Percentiles rank a stretch among this genome's conserved stretches.
Conservation (phyloP, 1,140 invertebrate genomes). For the Bombus ignitus region DNA sequence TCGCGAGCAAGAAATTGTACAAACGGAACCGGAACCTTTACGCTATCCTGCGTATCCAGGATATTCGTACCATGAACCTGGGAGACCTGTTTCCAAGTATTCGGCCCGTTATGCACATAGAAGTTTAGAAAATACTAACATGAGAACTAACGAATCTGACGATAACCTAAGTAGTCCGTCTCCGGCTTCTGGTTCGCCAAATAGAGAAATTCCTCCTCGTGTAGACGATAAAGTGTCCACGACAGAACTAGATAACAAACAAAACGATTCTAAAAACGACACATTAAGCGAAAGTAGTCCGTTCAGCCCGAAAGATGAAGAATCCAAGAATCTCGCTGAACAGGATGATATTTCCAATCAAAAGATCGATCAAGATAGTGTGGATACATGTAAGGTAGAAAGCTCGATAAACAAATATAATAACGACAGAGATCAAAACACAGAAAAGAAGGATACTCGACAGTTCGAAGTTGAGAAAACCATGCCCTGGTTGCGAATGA, state of each 20-base stretch:
- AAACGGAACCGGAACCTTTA: not conserved
- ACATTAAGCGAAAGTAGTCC: accelerated
- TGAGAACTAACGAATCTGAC: constrained; percentile 29
- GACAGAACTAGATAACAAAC: not conserved
- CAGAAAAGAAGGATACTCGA: constrained; percentile 34
- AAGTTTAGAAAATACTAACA: constrained; percentile 68
- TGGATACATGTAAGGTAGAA: not conserved
- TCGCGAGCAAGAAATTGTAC: not conserved
- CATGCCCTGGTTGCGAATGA: constrained; percentile 66
- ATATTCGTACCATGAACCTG: not conserved
- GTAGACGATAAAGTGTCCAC: not conserved
- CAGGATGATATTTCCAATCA: not conserved
- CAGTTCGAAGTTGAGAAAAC: constrained; percentile 63
- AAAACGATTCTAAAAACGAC: not conserved
- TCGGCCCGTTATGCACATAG: constrained; percentile 46
- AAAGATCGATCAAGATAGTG: not conserved
- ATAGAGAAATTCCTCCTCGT: no score
- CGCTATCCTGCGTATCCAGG: no score
- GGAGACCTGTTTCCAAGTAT: constrained; percentile 41
- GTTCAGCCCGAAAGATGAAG: not conserved
- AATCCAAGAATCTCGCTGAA: not conserved
- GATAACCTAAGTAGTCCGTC: not conserved
- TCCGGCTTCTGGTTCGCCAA: not conserved
- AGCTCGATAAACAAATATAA: not conserved
- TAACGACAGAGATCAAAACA: not conserved